phyloP scores from a whole-genome alignment of 1,140 invertebrate genomes.

The Grapholita molesta region DNA sequence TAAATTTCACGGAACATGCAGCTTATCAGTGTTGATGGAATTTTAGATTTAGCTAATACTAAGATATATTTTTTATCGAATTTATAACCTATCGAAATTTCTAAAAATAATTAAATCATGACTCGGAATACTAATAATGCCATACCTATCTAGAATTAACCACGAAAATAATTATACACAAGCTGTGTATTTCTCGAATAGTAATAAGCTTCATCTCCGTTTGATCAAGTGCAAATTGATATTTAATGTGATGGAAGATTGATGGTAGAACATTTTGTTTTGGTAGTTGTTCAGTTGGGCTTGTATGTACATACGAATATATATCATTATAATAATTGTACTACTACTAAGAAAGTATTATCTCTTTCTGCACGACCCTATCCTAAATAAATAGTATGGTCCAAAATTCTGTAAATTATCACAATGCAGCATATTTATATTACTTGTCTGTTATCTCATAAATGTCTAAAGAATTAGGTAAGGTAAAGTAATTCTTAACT shows the following conservation, averaged over 20 bases:
- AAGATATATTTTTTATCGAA: too few species aligned
- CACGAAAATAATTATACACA: background rate
- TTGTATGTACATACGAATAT: background rate
- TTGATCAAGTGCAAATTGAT: conserved; percentile 6
- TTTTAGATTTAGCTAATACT: too few species aligned
- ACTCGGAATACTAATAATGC: too few species aligned
- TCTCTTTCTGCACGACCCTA: background rate
- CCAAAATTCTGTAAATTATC: background rate
- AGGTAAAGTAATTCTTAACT: too few species aligned
- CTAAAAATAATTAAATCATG: too few species aligned
- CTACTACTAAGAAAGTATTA: background rate
- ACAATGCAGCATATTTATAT: too few species aligned
- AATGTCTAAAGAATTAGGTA: too few species aligned
- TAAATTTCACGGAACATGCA: background rate
- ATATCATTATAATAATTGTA: too few species aligned
- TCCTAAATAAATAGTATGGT: background rate
- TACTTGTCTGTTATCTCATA: too few species aligned
- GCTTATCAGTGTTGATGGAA: background rate
- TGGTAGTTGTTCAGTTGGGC: background rate
- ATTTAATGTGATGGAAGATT: conserved; percentile 6
- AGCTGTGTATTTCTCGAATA: background rate
- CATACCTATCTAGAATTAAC: background rate
- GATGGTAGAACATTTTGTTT: background rate
- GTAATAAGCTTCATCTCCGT: background rate
- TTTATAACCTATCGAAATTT: too few species aligned